Conservation (phyloP, 2,113 vertebrate species). For the Mesoclemmys tuberculata region DNA sequence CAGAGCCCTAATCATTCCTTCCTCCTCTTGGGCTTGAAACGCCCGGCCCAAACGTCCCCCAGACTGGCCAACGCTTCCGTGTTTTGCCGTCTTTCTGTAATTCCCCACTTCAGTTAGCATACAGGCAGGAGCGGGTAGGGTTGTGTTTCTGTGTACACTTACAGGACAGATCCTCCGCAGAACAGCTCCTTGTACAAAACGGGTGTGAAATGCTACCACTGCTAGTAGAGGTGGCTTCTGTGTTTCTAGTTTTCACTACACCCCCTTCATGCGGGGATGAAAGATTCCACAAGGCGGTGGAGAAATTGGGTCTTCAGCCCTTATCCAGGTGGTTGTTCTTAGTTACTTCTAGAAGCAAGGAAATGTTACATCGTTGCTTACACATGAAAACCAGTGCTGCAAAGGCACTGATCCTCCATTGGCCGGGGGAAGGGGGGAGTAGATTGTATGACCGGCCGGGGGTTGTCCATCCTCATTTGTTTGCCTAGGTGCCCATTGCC, state of each 20-base stretch:
- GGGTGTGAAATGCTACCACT: neutral
- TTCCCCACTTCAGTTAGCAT: neutral
- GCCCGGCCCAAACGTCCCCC: neutral
- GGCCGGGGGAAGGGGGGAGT: neutral
- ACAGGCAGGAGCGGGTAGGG: fast-evolving
- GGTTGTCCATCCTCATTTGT: neutral
- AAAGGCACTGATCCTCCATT: neutral
- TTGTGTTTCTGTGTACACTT: neutral
- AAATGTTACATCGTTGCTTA: fast-evolving
- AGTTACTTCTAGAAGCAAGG: neutral
- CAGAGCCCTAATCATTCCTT: neutral
- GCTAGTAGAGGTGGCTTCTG: neutral
- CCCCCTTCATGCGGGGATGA: neutral
- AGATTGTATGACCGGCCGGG: neutral
- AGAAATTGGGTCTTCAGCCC: neutral
- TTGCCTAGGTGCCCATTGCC: neutral
- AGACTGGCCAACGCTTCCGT: neutral
- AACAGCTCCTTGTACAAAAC: neutral
- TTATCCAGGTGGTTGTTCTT: neutral
- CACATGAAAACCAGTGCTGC: fast-evolving
- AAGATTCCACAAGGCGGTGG: neutral
- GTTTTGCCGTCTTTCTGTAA: neutral
- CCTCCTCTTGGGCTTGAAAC: neutral
- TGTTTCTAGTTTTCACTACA: neutral
- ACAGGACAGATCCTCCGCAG: neutral